phyloP scores from a whole-genome alignment of 2,797 vertebrate species.

The Selene dorsalis region DNA sequence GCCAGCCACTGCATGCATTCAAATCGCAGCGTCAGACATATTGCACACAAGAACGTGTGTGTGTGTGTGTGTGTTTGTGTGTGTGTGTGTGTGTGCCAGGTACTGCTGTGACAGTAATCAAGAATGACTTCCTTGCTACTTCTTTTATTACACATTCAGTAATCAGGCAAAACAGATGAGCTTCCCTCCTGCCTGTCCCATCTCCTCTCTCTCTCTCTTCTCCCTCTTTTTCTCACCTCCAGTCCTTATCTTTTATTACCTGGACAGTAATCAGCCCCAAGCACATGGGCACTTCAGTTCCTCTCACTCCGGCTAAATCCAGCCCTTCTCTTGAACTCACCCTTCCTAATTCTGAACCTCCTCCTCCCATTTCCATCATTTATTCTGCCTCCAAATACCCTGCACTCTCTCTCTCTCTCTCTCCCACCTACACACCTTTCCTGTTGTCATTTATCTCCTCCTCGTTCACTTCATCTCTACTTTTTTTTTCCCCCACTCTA shows the following conservation, averaged over 20 bases:
- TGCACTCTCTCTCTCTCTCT: not conserved
- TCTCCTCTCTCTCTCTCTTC: slow-evolving; percentile 12
- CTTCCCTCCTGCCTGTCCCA: slow-evolving; percentile 25
- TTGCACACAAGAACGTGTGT: slow-evolving; percentile 16
- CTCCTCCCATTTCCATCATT: slow-evolving; percentile 1
- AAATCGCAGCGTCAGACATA: slow-evolving; percentile 2
- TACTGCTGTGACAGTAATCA: slow-evolving; percentile 57
- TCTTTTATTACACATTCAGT: slow-evolving; percentile 59
- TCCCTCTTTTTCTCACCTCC: not conserved
- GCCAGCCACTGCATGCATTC: not conserved
- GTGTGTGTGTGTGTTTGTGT: not conserved
- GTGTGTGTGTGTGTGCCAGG: slow-evolving; percentile 3
- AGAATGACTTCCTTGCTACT: slow-evolving; percentile 53
- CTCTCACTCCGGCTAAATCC: slow-evolving; percentile 15
- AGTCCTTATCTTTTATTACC: slow-evolving; percentile 46
- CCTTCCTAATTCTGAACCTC: slow-evolving; percentile 5
- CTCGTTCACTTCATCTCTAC: slow-evolving; percentile 20
- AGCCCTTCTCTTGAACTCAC: not conserved
- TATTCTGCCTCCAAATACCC: not conserved
- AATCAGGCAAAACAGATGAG: slow-evolving; percentile 57
- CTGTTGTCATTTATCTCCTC: slow-evolving; percentile 30
- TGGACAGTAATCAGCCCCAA: slow-evolving; percentile 44
- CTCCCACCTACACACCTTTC: slow-evolving; percentile 8
- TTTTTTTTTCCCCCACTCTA: not conserved
- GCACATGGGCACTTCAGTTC: slow-evolving; percentile 6